Conservation (phyloP, 2,113 vertebrate genomes). For the Vulpes vulpes region DNA sequence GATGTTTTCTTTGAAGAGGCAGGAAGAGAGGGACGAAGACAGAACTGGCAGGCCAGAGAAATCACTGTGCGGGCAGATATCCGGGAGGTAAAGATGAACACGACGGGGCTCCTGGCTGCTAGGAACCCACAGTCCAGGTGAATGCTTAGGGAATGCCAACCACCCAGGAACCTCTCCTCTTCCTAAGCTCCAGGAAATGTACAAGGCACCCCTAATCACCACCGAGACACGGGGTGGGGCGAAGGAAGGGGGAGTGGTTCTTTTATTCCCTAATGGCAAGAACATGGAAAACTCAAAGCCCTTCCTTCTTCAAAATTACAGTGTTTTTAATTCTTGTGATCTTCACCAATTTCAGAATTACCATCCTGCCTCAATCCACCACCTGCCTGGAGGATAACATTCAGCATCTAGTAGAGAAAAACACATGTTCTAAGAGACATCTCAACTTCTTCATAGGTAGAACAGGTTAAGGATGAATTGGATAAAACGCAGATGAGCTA, state of each 20-base stretch:
- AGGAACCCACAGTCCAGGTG: neutral
- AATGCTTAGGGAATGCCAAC: neutral
- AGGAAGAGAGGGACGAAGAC: neutral
- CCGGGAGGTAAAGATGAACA: neutral
- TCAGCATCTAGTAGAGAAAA: neutral
- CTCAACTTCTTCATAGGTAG: neutral
- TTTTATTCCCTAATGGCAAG: neutral
- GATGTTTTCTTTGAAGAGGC: constrained; percentile 29
- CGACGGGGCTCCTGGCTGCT: neutral
- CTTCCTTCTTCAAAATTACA: constrained; percentile 8
- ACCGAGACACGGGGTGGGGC: neutral
- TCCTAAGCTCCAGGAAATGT: neutral
- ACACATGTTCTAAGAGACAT: neutral
- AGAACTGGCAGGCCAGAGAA: neutral
- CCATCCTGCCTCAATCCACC: neutral
- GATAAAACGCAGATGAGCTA: neutral
- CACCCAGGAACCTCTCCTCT: neutral
- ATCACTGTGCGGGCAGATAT: too few relatives aligned
- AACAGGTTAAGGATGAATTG: neutral
- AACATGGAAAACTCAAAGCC: neutral
- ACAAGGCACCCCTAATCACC: neutral
- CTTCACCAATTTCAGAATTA: constrained; percentile 36
- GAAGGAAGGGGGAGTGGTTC: neutral
- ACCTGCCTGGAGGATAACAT: neutral
- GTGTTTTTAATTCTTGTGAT: neutral